Percentiles rank a stretch among this genome's conserved stretches.
Conservation (phyloP, 2,888 invertebrate genomes). For the Frankliniella intonsa region DNA sequence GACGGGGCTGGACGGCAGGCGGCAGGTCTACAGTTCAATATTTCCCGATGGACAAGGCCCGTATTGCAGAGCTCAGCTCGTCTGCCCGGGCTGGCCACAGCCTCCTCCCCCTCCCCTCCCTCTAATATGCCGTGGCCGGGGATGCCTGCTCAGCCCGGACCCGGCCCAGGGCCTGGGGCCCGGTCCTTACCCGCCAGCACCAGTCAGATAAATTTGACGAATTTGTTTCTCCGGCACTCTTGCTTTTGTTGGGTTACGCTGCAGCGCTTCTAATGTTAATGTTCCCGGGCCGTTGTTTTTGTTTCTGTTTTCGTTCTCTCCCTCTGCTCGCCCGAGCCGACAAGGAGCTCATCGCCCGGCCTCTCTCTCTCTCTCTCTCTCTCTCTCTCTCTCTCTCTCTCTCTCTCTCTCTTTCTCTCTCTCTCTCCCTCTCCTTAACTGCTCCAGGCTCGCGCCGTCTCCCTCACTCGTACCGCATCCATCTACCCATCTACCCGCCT, state of each 20-base stretch:
- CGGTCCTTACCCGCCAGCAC: neutral
- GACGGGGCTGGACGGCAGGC: neutral
- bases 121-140: too few relatives aligned
- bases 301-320: constrained; percentile 1
- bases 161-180: too few relatives aligned
- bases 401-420: neutral
- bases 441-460: neutral
- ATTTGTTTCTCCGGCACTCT: constrained; percentile 11
- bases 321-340: neutral
- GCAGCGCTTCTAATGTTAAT: neutral
- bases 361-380: neutral
- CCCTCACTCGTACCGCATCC: neutral
- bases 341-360: neutral
- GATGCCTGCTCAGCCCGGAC: too few relatives aligned
- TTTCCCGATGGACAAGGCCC: too few relatives aligned
- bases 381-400: neutral
- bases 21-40: too few relatives aligned
- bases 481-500: neutral
- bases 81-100: neutral
- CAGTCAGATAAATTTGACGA: constrained; percentile 23
- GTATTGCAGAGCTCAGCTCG: neutral
- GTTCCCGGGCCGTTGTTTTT: neutral
- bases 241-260: constrained; percentile 19
- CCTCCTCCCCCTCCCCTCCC: too few relatives aligned
- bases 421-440: neutral